Conservation (phyloP, 2,888 invertebrate genomes). For the Pterobdella sp. region DNA sequence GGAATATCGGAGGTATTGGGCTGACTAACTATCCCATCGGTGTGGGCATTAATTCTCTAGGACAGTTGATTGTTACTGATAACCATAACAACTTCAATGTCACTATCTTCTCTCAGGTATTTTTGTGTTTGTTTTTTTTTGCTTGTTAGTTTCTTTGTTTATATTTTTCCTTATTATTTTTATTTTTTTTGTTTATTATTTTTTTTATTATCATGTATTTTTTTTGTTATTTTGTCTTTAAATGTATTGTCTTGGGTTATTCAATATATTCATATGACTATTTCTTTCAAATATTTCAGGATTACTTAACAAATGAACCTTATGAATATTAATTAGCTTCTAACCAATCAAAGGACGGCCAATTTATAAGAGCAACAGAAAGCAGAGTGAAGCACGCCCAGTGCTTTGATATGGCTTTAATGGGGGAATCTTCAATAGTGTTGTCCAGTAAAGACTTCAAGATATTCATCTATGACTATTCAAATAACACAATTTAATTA, state of each 20-base stretch:
- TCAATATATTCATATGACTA: too few relatives aligned
- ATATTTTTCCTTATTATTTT: too few relatives aligned
- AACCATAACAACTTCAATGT: slow-evolving; percentile 39
- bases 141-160: too few relatives aligned
- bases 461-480: slow-evolving; percentile 36
- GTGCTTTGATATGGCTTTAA: slow-evolving; percentile 36
- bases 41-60: slow-evolving; percentile 32
- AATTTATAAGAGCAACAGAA: slow-evolving; percentile 34
- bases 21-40: slow-evolving; percentile 35
- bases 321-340: too few relatives aligned
- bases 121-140: too few relatives aligned
- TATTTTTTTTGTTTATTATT: too few relatives aligned
- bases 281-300: too few relatives aligned
- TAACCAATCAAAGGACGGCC: slow-evolving; percentile 31
- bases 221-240: too few relatives aligned
- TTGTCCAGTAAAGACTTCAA: slow-evolving; percentile 36
- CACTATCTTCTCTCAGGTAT: slow-evolving; percentile 34
- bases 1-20: slow-evolving; percentile 35
- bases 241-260: too few relatives aligned
- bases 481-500: too few relatives aligned
- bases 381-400: slow-evolving; percentile 37
- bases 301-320: too few relatives aligned
- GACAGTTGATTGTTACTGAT: slow-evolving; percentile 37
- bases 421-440: slow-evolving; percentile 35
- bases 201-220: too few relatives aligned